Evolutionary conservation across 2,797 vertebrate genomes (phyloP), one percentile per base, ranked within the genome.

Genomic region (Ctenopoma kingsleyae): DNA sequence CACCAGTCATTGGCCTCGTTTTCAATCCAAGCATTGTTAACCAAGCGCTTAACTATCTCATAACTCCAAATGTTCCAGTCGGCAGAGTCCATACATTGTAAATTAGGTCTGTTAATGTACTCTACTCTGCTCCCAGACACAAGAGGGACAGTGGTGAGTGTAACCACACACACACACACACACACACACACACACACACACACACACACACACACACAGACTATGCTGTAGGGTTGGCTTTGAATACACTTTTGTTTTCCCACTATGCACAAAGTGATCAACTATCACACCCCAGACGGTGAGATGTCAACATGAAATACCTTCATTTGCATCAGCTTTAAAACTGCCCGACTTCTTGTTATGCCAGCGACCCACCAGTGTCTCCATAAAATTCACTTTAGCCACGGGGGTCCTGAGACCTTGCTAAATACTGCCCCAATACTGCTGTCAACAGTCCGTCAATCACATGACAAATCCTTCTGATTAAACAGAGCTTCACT

Each of bases 351-450:
- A 91, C 92, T 93, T 91, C 84, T 92, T 91, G 91, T 94, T 92
- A 86, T 91, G 91, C 88, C 87, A 87, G 89, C 74, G 91, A 89
- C 92, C 90, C 91, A 90, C 92, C 93, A 92, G 93, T 88, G 87
- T 89, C 90, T 92, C 93, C 89, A 93, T 93, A 94, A 94, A 93
- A 93, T 93, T 95, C 93, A 93, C 93, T 94, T 94, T 90, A 93
- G 90, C 94, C 84, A 76, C 75, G 49, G 94, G 93, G 93, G 93
- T 91, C 87, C 91, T 47, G 88, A 89, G 92, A 93, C 93, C 94
- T 90, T 83, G 92, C 93, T 94, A 94, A 95, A 95, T 92, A 93
- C 93, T 90, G 88, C 81, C 88, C 91, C 93, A 93, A 93, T 92
- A 89, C 91, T 76, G 90, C 94, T 93, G 93, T 94, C 93, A 95